phyloP scores from a whole-genome alignment of 2,888 invertebrate genomes.

The Rhingia rostrata region DNA sequence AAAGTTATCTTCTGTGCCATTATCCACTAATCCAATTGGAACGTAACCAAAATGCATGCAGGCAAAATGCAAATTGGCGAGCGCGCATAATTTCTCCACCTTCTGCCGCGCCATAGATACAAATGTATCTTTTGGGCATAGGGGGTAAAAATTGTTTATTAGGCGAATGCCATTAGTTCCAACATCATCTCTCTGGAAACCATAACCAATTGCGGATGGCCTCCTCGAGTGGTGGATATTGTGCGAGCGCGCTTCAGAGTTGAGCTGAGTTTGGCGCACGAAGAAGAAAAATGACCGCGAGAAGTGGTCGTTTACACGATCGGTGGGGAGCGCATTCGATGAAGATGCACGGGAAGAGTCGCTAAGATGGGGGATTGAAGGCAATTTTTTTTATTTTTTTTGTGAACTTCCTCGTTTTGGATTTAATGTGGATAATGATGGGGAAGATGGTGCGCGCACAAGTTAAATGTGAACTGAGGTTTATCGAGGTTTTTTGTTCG shows the following conservation, averaged over 20 bases:
- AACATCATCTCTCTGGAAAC: conserved; percentile 40
- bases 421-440: conserved; percentile 44
- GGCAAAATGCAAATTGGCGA: conserved; percentile 51
- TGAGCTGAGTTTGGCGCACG: conserved; percentile 1
- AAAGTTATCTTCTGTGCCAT: conserved; percentile 68
- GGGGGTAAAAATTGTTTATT: conserved; percentile 58
- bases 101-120: conserved; percentile 20
- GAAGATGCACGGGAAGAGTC: background rate
- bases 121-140: background rate
- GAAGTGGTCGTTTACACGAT: conserved; percentile 60
- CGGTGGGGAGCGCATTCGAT: conserved; percentile 31
- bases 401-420: conserved; percentile 47
- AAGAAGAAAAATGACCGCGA: conserved; percentile 34
- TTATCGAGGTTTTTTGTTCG: conserved; percentile 7
- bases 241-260: conserved; percentile 10
- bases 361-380: conserved; percentile 6
- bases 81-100: background rate
- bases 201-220: conserved; percentile 40
- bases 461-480: conserved; percentile 44
- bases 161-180: conserved; percentile 62
- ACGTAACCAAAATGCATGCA: conserved; percentile 64
- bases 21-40: conserved; percentile 73
- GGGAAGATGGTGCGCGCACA: conserved; percentile 6
- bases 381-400: conserved; percentile 7
- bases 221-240: background rate